Evolutionary conservation across 2,113 vertebrate genomes (phyloP).

Genomic region (Mastomys natalensis): DNA sequence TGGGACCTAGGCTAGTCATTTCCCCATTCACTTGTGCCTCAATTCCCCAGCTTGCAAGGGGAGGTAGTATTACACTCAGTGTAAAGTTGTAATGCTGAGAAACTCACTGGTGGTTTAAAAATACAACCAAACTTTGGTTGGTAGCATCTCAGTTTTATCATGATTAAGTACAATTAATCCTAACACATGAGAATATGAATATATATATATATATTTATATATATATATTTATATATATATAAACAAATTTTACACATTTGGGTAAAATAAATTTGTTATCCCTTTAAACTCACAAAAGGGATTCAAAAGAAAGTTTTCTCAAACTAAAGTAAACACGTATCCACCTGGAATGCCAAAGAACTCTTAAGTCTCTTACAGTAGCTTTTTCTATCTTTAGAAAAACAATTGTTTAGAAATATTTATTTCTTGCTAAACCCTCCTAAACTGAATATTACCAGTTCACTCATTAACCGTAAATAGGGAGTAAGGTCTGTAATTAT

Average conservation of each 20-base stretch:
- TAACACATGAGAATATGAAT: not conserved
- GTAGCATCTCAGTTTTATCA: not conserved
- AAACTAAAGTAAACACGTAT: not conserved
- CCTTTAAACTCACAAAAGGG: constrained; percentile 2
- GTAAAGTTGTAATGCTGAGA: not conserved
- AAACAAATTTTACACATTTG: not conserved
- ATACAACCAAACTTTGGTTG: not conserved
- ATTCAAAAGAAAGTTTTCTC: not conserved
- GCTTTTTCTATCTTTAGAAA: not conserved
- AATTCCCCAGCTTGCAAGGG: not conserved
- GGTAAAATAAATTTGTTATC: not conserved
- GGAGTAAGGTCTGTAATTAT: not conserved
- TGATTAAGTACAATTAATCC: not conserved
- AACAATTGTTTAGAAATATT: not conserved
- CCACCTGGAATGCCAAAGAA: not conserved
- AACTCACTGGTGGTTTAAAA: not conserved
- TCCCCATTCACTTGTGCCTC: not conserved
- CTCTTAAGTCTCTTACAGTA: not conserved
- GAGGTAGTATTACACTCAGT: not conserved
- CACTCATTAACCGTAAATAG: not conserved
- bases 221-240: no score
- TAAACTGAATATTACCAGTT: not conserved
- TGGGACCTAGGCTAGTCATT: not conserved
- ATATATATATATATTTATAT: no score
- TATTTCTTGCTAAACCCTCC: not conserved